A percentile compares a stretch with the other conserved stretches of the same genome.
phyloP scores from a whole-genome alignment of 2,888 invertebrate genomes.

The Leptura quadrifasciata region DNA sequence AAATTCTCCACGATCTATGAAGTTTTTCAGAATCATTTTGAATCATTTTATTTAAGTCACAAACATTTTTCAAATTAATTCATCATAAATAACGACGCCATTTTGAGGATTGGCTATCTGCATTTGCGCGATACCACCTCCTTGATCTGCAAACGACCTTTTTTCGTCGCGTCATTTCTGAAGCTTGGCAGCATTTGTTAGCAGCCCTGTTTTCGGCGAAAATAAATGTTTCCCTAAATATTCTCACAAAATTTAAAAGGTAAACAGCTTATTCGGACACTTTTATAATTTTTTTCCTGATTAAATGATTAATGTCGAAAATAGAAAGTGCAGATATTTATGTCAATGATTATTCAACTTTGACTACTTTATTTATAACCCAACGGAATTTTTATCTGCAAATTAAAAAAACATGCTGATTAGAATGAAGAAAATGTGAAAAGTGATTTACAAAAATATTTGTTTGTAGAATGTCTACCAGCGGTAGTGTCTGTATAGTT shows the following conservation, averaged over 20 bases:
- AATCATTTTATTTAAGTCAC: neutral
- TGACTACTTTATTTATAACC: constrained; percentile 34
- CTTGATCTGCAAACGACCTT: constrained; percentile 37
- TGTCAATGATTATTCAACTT: constrained; percentile 23
- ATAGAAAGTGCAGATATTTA: constrained; percentile 8
- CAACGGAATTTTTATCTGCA: constrained; percentile 14
- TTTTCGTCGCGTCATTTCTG: constrained; percentile 63
- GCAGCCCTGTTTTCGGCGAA: constrained; percentile 73
- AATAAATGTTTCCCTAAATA: constrained; percentile 74
- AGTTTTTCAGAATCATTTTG: neutral
- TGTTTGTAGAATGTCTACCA: constrained; percentile 66
- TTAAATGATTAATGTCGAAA: constrained; percentile 17
- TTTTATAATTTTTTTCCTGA: constrained; percentile 25
- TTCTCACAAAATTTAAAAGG: constrained; percentile 69
- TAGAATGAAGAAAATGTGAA: constrained; percentile 4
- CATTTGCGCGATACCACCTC: constrained; percentile 35
- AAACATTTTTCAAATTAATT: constrained; percentile 9
- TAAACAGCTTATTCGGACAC: constrained; percentile 57
- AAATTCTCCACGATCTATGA: neutral
- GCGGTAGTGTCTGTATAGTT: constrained; percentile 76
- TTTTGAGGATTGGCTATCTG: constrained; percentile 22
- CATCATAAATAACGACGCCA: constrained; percentile 26
- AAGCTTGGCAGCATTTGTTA: constrained; percentile 74
- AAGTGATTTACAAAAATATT: constrained; percentile 27
- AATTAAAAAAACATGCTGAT: constrained; percentile 15